Conservation (phyloP, 2,888 invertebrate genomes). For the Polyommatus icarus region DNA sequence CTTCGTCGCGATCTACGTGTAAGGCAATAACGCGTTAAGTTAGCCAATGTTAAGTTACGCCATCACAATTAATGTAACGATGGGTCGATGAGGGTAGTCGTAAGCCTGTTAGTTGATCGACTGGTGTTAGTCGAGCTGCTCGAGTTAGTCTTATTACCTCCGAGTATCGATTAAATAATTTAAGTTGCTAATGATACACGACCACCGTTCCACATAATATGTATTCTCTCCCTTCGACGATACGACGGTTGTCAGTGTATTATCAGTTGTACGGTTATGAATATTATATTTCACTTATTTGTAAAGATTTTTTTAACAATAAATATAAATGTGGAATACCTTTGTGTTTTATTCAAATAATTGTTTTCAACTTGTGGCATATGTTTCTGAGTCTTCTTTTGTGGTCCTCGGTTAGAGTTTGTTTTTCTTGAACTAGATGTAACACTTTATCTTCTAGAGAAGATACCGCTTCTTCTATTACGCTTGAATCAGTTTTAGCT, state of each 20-base stretch:
- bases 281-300: constrained; percentile 78
- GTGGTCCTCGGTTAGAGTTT: constrained; percentile 50
- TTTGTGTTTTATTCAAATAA: constrained; percentile 57
- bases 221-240: constrained; percentile 27
- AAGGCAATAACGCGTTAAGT: constrained; percentile 67
- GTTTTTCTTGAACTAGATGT: constrained; percentile 51
- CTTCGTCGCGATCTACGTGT: constrained; percentile 62
- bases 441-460: constrained; percentile 56
- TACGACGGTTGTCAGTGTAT: constrained; percentile 53
- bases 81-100: constrained; percentile 59
- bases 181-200: constrained; percentile 66
- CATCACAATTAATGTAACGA: constrained; percentile 72
- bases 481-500: constrained; percentile 52
- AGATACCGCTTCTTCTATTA: constrained; percentile 51
- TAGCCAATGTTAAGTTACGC: constrained; percentile 73
- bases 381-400: constrained; percentile 53
- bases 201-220: constrained; percentile 42
- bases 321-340: constrained; percentile 78
- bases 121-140: constrained; percentile 73
- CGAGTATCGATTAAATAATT: constrained; percentile 78
- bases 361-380: constrained; percentile 57
- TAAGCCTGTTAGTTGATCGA: constrained; percentile 54
- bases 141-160: constrained; percentile 78
- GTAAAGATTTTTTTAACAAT: constrained; percentile 79
- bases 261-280: constrained; percentile 67